A percentile compares a stretch with the other conserved stretches of the same genome.
These are phyloP conservation scores for Drosophila busckii DNA, from an alignment of 1,140 invertebrate genomes.

Conservation along the genomic window DNA sequence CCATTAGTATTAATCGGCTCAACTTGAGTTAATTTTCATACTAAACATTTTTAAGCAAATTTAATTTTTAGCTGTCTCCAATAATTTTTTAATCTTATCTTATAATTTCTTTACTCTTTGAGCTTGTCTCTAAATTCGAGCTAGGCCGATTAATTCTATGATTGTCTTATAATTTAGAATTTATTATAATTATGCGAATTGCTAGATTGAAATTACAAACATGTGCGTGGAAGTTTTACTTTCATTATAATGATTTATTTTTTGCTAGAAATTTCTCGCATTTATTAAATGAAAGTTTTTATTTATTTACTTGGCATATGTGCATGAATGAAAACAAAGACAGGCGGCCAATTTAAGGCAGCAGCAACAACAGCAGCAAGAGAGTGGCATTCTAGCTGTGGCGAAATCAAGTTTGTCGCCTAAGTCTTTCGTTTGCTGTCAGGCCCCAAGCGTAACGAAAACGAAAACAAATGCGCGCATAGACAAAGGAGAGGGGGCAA, in stretches of 20 bases:
- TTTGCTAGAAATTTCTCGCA: slow-evolving; percentile 44
- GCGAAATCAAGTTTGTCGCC: slow-evolving; percentile 67
- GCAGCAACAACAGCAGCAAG: slow-evolving; percentile 8
- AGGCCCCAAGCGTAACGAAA: slow-evolving; percentile 64
- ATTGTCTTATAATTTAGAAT: no score
- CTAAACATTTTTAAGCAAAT: no score
- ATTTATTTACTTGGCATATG: slow-evolving; percentile 1
- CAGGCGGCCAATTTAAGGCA: slow-evolving; percentile 42
- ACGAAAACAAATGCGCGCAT: slow-evolving; percentile 57
- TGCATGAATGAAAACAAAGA: slow-evolving; percentile 45
- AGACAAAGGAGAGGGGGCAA: slow-evolving; percentile 23
- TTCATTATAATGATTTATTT: slow-evolving; percentile 23
- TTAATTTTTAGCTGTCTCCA: no score
- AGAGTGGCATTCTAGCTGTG: slow-evolving; percentile 14
- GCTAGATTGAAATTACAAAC: no score
- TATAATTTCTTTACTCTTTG: no score
- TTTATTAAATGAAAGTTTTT: slow-evolving; percentile 65
- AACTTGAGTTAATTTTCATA: no score
- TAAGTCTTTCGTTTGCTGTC: slow-evolving; percentile 68
- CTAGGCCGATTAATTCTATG: no score
- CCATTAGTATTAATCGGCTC: no score
- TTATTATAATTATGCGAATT: no score
- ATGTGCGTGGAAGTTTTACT: slow-evolving; percentile 7
- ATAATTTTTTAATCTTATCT: no score
- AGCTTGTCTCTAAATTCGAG: no score